phyloP scores from a whole-genome alignment of 2,888 invertebrate genomes.

The Hyppa rectilinea region DNA sequence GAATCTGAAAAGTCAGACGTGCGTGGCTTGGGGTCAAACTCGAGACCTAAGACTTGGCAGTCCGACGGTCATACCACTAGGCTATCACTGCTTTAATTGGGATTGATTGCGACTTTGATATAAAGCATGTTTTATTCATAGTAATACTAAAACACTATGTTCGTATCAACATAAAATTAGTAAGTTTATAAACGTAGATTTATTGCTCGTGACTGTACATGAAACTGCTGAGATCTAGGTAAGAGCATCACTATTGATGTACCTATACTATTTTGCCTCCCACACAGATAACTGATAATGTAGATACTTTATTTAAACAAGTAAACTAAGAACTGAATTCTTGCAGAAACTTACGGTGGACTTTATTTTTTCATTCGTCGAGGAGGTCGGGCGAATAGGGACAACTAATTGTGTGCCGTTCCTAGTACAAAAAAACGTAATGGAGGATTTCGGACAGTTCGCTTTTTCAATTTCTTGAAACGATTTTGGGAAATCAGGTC shows the following conservation, averaged over 20 bases:
- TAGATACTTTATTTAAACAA: background rate
- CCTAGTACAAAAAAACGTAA: slow-evolving; percentile 57
- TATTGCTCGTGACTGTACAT: no score
- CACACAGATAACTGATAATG: background rate
- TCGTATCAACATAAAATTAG: no score
- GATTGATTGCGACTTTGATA: no score
- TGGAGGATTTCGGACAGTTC: slow-evolving; percentile 57
- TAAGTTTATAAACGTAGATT: no score
- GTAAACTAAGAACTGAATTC: background rate
- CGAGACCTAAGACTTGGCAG: no score
- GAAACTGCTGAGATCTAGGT: background rate
- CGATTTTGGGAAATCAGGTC: slow-evolving; percentile 54
- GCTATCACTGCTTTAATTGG: no score
- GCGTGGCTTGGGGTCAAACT: no score
- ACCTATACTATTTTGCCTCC: background rate
- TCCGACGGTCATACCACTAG: no score
- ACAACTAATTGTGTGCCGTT: slow-evolving; percentile 72
- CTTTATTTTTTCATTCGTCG: slow-evolving; percentile 41
- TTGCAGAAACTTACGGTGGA: slow-evolving; percentile 15
- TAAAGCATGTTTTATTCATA: no score
- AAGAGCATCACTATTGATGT: background rate
- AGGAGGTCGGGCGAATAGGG: slow-evolving; percentile 45
- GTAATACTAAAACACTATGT: no score
- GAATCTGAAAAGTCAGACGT: no score
- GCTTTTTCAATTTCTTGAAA: slow-evolving; percentile 61